phyloP scores from a whole-genome alignment of 2,797 vertebrate species.

The Streptopelia turtur region DNA sequence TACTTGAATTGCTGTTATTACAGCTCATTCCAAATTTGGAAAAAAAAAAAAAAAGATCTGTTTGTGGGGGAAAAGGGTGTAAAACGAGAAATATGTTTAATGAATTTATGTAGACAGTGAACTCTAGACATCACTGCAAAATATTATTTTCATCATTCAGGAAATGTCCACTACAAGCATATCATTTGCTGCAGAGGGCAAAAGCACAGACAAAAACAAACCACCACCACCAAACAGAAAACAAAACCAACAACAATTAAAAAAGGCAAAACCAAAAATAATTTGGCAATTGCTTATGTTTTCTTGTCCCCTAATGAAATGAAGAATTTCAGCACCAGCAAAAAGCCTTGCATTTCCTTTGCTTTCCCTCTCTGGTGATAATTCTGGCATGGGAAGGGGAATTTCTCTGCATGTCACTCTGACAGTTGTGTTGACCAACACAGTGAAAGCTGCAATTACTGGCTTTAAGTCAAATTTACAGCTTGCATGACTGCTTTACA shows the following conservation, averaged over 20 bases:
- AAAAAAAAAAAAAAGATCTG: not conserved
- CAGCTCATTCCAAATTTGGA: not conserved
- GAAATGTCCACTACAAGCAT: not conserved
- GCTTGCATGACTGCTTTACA: not conserved
- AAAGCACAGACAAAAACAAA: not conserved
- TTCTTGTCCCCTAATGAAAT: not conserved
- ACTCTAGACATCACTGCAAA: not conserved
- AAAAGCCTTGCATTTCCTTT: not conserved
- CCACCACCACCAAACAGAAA: too few species aligned
- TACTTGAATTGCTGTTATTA: not conserved
- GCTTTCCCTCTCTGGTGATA: not conserved
- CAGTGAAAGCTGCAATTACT: not conserved
- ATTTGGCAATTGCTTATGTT: not conserved
- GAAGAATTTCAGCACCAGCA: not conserved
- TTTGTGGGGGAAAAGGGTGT: not conserved
- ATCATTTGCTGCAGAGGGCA: not conserved
- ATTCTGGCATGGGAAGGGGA: not conserved
- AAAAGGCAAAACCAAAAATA: too few species aligned
- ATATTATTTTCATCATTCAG: not conserved
- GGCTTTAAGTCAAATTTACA: not conserved
- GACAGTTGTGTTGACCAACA: not conserved
- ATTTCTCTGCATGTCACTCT: not conserved
- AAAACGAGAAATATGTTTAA: not conserved
- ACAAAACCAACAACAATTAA: too few species aligned
- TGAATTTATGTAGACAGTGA: not conserved